phyloP scores from a whole-genome alignment of 2,888 invertebrate species.

The Apodemia duryi region DNA sequence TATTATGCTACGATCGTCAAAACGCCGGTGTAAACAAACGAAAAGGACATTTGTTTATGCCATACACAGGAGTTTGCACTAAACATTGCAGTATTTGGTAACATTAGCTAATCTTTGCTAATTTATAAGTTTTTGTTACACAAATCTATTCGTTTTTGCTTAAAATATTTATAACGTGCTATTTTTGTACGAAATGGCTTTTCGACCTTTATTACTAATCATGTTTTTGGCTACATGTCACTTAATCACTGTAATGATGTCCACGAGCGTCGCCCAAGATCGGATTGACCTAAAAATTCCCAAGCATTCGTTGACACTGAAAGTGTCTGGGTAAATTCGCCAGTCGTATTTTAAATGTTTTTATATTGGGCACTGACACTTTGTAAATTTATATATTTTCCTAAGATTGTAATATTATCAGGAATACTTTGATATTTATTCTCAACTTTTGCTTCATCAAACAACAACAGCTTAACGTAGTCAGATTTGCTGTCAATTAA shows the following conservation, averaged over 20 bases:
- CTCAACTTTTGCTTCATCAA: too few species aligned
- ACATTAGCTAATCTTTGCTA: background rate
- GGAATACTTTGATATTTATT: too few species aligned
- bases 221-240: conserved; percentile 8
- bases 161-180: background rate
- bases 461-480: too few species aligned
- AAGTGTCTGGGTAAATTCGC: conserved; percentile 9
- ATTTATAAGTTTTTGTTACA: background rate
- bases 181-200: conserved; percentile 1
- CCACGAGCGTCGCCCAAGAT: conserved; percentile 2
- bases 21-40: conserved; percentile 61
- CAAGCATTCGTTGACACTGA: conserved; percentile 11
- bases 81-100: background rate
- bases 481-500: too few species aligned
- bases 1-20: conserved; percentile 23
- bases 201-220: conserved; percentile 1
- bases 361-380: background rate
- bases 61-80: background rate
- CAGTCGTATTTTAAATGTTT: conserved; percentile 3
- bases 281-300: conserved; percentile 8
- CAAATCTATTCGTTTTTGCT: background rate
- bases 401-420: too few species aligned
- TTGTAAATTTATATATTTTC: background rate
- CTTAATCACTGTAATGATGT: conserved; percentile 11
- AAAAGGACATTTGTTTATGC: conserved; percentile 31